phyloP scores from a whole-genome alignment of 2,888 invertebrate genomes.

The Sipha maydis region DNA sequence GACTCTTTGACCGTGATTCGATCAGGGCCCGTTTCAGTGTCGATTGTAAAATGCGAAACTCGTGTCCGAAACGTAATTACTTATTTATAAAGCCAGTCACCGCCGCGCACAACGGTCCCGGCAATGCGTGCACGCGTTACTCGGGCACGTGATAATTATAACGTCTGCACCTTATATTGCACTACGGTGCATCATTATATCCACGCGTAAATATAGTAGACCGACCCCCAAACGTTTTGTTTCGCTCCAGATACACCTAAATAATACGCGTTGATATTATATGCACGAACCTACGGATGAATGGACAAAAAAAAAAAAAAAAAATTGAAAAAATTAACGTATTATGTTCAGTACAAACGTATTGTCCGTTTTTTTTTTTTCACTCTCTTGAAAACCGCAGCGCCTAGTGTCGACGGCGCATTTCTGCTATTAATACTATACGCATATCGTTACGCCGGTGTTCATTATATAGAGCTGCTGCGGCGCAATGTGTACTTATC shows the following conservation, averaged over 20 bases:
- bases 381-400: neutral
- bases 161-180: neutral
- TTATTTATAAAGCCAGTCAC: too few relatives aligned
- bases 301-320: neutral
- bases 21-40: too few relatives aligned
- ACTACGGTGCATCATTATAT: neutral
- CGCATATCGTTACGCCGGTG: neutral
- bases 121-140: neutral
- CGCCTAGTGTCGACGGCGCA: neutral
- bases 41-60: too few relatives aligned
- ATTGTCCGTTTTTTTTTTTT: neutral
- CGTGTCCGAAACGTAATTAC: too few relatives aligned
- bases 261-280: neutral
- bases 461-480: neutral
- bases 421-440: neutral
- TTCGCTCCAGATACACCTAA: too few relatives aligned
- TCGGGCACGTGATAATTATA: neutral
- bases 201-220: too few relatives aligned
- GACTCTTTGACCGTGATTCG: too few relatives aligned
- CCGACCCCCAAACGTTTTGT: too few relatives aligned
- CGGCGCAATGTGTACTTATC: neutral
- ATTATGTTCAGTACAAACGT: neutral
- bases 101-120: too few relatives aligned
- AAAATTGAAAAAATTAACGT: neutral
- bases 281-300: neutral